phyloP scores from a whole-genome alignment of 2,888 invertebrate genomes.

The Bimastos eiseni region DNA sequence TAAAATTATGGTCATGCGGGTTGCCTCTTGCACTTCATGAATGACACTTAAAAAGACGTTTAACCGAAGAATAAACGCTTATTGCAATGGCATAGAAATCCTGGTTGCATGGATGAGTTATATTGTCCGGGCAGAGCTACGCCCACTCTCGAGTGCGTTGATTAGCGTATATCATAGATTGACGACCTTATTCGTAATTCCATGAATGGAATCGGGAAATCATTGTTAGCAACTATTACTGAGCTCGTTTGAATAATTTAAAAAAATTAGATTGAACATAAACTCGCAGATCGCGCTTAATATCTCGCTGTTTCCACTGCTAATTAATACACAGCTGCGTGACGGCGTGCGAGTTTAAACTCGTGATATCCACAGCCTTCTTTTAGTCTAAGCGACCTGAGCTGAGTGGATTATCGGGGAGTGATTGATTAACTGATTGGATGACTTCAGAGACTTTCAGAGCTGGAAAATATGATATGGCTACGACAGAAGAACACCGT shows the following conservation, averaged over 20 bases:
- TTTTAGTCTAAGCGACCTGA: neutral
- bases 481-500: neutral
- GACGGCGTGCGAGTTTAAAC: neutral
- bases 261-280: neutral
- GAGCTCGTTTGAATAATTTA: neutral
- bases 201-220: neutral
- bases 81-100: too few species aligned
- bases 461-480: conserved; percentile 8
- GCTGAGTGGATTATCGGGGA: neutral
- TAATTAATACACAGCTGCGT: neutral
- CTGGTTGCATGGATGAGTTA: neutral
- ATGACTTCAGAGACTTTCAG: neutral
- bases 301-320: neutral
- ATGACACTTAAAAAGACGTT: neutral
- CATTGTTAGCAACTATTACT: neutral
- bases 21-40: neutral
- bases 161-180: neutral
- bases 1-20: neutral
- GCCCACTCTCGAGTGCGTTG: neutral
- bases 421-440: neutral
- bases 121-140: neutral
- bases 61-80: neutral
- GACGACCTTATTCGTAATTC: neutral
- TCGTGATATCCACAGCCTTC: neutral
- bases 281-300: neutral